phyloP scores from a whole-genome alignment of 2,888 invertebrate species.

The Carcina quercana region DNA sequence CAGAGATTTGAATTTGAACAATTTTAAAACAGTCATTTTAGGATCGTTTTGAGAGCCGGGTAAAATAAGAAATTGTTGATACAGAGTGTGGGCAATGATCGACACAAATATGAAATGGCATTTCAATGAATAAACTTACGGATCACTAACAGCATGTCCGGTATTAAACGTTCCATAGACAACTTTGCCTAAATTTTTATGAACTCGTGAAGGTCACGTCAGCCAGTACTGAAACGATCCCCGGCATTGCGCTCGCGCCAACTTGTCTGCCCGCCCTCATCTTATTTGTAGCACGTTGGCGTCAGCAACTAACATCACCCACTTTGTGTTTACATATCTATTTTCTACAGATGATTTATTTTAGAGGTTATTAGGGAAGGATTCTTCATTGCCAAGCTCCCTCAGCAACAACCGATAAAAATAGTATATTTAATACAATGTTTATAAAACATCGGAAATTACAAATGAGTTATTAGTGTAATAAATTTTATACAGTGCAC shows the following conservation, averaged over 20 bases:
- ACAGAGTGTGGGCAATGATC: no score
- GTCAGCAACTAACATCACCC: no score
- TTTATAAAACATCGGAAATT: conserved; percentile 29
- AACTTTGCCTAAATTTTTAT: not conserved
- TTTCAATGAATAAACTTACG: no score
- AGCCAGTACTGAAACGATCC: conserved; percentile 1
- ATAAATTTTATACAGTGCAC: conserved; percentile 22
- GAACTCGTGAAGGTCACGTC: conserved; percentile 3
- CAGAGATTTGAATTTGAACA: no score
- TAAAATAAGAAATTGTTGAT: no score
- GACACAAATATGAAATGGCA: no score
- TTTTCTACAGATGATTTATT: conserved; percentile 10
- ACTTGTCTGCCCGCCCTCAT: not conserved
- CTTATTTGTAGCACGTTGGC: no score
- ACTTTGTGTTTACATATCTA: conserved; percentile 5
- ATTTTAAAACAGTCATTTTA: no score
- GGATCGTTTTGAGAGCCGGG: no score
- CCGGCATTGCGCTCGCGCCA: conserved; percentile 9
- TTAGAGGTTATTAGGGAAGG: conserved; percentile 2
- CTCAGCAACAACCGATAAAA: conserved; percentile 19
- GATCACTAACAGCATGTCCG: no score
- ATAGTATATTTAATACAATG: conserved; percentile 24
- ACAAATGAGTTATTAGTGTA: conserved; percentile 23
- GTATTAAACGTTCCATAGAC: not conserved
- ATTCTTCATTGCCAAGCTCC: conserved; percentile 7